Evolutionary conservation across 2,888 invertebrate genomes (phyloP).

Genomic region (Synanthedon tipuliformis): DNA sequence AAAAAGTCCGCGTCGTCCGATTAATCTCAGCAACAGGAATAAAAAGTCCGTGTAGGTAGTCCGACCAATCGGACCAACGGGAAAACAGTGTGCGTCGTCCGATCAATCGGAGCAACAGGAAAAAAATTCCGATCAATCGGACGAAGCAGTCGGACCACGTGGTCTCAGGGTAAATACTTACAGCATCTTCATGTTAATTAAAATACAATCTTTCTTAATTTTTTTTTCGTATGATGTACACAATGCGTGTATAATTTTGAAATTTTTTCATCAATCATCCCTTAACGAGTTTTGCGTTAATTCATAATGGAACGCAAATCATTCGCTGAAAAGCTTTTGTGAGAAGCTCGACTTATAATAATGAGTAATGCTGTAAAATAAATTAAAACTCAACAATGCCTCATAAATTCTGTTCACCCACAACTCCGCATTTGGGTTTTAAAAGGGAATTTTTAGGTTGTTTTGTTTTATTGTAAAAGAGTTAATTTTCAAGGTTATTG

Average conservation of each 20-base stretch:
- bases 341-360: constrained; percentile 4
- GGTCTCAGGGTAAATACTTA: too few species aligned
- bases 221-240: background rate
- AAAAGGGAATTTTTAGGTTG: background rate
- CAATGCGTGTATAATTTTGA: constrained; percentile 11
- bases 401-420: constrained; percentile 11
- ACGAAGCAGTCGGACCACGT: too few species aligned
- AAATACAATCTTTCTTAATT: background rate
- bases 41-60: too few species aligned
- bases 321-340: constrained; percentile 8
- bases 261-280: constrained; percentile 30
- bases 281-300: constrained; percentile 26
- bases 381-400: constrained; percentile 11
- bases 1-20: too few species aligned
- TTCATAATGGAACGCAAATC: constrained; percentile 27
- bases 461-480: background rate
- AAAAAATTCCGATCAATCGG: too few species aligned
- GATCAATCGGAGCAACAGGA: too few species aligned
- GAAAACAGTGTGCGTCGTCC: too few species aligned
- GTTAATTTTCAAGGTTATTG: constrained; percentile 16
- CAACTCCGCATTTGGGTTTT: background rate
- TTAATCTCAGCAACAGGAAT: too few species aligned
- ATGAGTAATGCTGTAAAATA: constrained; percentile 1
- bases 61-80: too few species aligned
- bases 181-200: background rate